These are phyloP conservation scores for Orycteropus afer DNA, from an alignment of 2,113 vertebrate species.

Conservation along the genomic window DNA sequence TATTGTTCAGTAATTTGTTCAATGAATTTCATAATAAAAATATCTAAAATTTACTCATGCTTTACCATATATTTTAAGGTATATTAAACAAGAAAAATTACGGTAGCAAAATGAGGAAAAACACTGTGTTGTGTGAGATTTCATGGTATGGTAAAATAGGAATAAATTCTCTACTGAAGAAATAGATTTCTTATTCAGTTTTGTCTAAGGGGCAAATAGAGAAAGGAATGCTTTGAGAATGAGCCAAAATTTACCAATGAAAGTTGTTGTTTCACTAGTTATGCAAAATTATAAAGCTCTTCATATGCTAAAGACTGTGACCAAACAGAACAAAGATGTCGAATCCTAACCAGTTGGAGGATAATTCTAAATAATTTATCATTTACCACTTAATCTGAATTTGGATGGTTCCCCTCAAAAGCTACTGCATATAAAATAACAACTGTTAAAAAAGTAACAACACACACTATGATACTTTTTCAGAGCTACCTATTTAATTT, in stretches of 20 bases:
- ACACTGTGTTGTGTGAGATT: neutral
- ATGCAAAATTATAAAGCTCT: neutral
- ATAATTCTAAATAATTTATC: slow-evolving; percentile 14
- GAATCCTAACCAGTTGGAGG: neutral
- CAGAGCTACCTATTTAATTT: neutral
- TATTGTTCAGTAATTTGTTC: neutral
- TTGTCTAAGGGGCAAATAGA: slow-evolving; percentile 6
- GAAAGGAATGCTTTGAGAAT: slow-evolving; percentile 1
- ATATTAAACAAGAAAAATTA: slow-evolving; percentile 39
- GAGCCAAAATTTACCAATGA: neutral
- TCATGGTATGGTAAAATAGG: slow-evolving; percentile 12
- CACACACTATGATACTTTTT: neutral
- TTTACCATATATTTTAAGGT: neutral
- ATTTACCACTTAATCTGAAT: slow-evolving; percentile 42
- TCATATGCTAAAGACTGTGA: slow-evolving; percentile 4
- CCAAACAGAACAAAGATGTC: slow-evolving; percentile 4
- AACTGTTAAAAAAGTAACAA: slow-evolving; percentile 35
- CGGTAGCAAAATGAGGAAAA: neutral
- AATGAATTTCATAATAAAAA: slow-evolving; percentile 54
- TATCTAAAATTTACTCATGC: slow-evolving; percentile 18
- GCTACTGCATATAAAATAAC: neutral
- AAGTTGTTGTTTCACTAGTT: slow-evolving; percentile 16
- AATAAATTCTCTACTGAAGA: slow-evolving; percentile 1
- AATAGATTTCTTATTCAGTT: slow-evolving; percentile 27
- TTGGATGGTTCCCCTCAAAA: neutral